These are phyloP conservation scores for crab-eating macaque (Macaca fascicularis) DNA, from an alignment of 2,113 vertebrate genomes.

Conservation along the genomic window DNA sequence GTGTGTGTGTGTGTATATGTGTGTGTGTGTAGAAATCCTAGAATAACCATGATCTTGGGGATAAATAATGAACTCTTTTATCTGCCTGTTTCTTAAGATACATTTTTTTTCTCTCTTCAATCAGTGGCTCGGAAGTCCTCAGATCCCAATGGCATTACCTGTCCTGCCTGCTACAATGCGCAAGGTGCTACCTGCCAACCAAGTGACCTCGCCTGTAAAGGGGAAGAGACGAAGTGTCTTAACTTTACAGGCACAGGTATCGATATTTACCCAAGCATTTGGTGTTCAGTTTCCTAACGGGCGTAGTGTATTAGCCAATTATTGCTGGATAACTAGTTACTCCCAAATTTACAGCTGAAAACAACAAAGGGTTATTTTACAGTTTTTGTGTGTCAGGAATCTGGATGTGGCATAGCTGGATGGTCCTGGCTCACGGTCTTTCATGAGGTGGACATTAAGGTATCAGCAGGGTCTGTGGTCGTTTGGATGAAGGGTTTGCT, in stretches of 20 bases:
- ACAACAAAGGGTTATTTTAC: background rate
- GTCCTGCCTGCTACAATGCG: background rate
- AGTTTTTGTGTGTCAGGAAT: background rate
- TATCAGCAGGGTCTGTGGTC: too few relatives aligned
- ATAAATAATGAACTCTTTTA: background rate
- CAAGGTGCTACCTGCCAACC: fast-evolving
- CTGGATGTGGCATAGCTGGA: too few relatives aligned
- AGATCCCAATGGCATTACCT: background rate
- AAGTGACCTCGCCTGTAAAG: background rate
- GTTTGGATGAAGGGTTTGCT: background rate
- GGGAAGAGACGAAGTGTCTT: background rate
- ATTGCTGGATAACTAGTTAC: background rate
- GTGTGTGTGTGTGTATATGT: too few relatives aligned
- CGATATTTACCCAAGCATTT: background rate
- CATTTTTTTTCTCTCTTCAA: background rate
- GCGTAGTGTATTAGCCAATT: fast-evolving
- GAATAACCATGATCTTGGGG: background rate
- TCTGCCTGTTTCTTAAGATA: background rate
- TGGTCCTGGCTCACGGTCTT: background rate
- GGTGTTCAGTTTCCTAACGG: background rate
- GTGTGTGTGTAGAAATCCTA: background rate
- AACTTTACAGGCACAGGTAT: background rate
- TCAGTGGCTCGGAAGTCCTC: background rate
- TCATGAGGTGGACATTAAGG: fast-evolving
- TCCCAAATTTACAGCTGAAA: background rate